Percentiles rank a stretch among this genome's conserved stretches.
These are phyloP conservation scores for Nycteola revayana DNA, from an alignment of 2,888 invertebrate species.

Conservation along the genomic window DNA sequence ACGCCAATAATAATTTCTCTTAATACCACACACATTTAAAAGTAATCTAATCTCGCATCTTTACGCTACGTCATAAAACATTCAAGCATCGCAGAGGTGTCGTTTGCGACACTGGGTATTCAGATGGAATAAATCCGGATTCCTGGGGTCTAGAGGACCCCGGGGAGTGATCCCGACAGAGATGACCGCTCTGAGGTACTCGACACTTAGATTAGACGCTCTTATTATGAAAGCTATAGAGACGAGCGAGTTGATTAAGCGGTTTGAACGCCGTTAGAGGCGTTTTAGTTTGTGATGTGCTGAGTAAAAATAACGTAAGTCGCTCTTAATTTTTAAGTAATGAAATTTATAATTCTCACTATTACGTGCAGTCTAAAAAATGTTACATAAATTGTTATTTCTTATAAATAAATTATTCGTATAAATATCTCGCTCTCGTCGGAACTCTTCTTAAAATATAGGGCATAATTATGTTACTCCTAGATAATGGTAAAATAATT, in stretches of 20 bases:
- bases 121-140: slow-evolving; percentile 75
- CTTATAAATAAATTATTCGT: too few species aligned
- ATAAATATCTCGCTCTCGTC: too few species aligned
- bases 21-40: slow-evolving; percentile 37
- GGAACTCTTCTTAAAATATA: too few species aligned
- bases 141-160: slow-evolving; percentile 69
- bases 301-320: too few species aligned
- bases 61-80: slow-evolving; percentile 60
- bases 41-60: slow-evolving; percentile 66
- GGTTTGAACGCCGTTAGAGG: slow-evolving; percentile 15
- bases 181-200: slow-evolving; percentile 76
- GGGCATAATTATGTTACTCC: too few species aligned
- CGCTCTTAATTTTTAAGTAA: too few species aligned
- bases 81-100: slow-evolving; percentile 60
- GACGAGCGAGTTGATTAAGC: slow-evolving; percentile 39
- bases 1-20: too few species aligned
- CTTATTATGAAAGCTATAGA: slow-evolving; percentile 45
- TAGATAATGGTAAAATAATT: too few species aligned
- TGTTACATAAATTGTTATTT: too few species aligned
- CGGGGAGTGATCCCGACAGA: slow-evolving; percentile 72
- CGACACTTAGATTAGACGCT: slow-evolving; percentile 71
- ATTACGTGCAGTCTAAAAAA: too few species aligned
- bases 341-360: too few species aligned
- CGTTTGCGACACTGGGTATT: slow-evolving; percentile 60
- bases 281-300: too few species aligned